Evolutionary conservation across 2,888 invertebrate species (phyloP).

Genomic region (Lasioglossum villosulum): DNA sequence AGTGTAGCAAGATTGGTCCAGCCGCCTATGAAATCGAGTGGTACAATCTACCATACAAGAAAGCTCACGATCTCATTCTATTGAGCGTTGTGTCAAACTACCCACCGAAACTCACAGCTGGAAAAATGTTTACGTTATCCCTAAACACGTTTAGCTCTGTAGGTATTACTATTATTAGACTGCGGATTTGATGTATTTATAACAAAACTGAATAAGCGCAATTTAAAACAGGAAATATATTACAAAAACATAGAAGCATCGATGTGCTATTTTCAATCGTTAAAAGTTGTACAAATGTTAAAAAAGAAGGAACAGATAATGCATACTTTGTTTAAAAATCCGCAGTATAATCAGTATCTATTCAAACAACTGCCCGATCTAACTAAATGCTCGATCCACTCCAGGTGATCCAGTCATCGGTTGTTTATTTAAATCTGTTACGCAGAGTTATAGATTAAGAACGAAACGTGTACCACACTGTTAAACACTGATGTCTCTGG

Average conservation of each 20-base stretch:
- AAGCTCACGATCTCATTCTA: constrained; percentile 63
- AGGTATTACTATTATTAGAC: background rate
- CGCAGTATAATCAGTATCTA: background rate
- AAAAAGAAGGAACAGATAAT: too few species aligned
- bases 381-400: background rate
- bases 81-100: constrained; percentile 67
- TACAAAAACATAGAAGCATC: too few species aligned
- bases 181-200: too few species aligned
- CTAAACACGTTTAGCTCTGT: constrained; percentile 67
- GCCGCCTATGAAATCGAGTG: constrained; percentile 62
- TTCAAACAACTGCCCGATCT: too few species aligned
- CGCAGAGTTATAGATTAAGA: constrained; percentile 41
- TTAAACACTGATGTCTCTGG: background rate
- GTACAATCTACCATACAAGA: constrained; percentile 59
- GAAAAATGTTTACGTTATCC: constrained; percentile 72
- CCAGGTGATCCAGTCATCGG: constrained; percentile 56
- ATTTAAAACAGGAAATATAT: too few species aligned
- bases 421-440: constrained; percentile 66
- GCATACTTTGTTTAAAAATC: too few species aligned
- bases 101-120: constrained; percentile 74
- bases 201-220: too few species aligned
- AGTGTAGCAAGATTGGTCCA: constrained; percentile 60
- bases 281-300: too few species aligned
- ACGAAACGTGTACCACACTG: background rate
- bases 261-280: too few species aligned